phyloP scores from a whole-genome alignment of 2,113 vertebrate species.

The Crotalus tigris region DNA sequence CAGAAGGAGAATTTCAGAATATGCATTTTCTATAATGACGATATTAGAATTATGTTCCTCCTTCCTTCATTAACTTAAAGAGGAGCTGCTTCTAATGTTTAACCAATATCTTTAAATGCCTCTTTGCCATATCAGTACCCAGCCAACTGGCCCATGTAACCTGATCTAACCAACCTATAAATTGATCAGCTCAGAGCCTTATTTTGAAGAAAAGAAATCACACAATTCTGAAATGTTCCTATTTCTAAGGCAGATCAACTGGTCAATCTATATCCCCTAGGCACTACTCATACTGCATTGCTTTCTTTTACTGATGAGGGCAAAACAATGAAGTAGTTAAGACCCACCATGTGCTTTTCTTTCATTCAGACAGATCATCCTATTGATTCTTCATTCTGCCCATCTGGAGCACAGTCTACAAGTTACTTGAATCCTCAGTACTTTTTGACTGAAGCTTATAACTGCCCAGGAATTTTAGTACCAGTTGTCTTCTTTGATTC shows the following conservation, averaged over 20 bases:
- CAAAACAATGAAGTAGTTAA: background rate
- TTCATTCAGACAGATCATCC: background rate
- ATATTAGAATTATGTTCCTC: background rate
- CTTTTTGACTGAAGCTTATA: background rate
- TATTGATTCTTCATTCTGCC: background rate
- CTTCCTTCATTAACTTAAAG: background rate
- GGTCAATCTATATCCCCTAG: background rate
- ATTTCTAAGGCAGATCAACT: background rate
- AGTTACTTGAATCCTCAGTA: background rate
- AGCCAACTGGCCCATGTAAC: background rate
- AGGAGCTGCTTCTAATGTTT: background rate
- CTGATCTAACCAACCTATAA: background rate
- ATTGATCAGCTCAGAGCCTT: background rate
- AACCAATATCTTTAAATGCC: background rate
- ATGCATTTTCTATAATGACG: background rate
- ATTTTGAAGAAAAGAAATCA: background rate
- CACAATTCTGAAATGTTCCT: background rate
- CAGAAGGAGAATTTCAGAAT: background rate
- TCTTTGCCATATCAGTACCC: background rate
- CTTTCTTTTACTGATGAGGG: background rate
- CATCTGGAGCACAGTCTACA: background rate
- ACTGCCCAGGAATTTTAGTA: background rate
- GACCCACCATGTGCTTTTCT: background rate
- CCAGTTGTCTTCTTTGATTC: background rate
- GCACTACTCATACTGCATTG: background rate